A percentile compares a stretch with the other conserved stretches of the same genome.
These are phyloP conservation scores for Chrysochloris asiatica DNA, from an alignment of 2,113 vertebrate species.

Conservation along the genomic window DNA sequence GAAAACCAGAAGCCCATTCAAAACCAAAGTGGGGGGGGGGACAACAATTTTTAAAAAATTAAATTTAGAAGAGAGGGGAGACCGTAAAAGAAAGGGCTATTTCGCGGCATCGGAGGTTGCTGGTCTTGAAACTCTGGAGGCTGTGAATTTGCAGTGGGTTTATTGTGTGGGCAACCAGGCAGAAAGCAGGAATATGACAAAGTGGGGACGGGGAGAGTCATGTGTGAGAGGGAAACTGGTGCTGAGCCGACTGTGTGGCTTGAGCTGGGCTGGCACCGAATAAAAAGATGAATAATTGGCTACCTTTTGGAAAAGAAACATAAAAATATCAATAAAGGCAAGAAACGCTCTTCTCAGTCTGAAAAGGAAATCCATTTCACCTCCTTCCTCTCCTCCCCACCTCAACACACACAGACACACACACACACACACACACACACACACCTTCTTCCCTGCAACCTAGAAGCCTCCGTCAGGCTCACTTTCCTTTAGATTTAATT, in stretches of 20 bases:
- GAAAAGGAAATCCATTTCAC: constrained; percentile 53
- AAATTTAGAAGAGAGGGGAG: background rate
- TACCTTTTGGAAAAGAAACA: constrained; percentile 50
- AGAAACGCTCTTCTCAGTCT: constrained; percentile 36
- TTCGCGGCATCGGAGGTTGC: background rate
- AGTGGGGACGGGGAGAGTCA: constrained; percentile 35
- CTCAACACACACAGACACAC: background rate
- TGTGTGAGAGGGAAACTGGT: constrained; percentile 44
- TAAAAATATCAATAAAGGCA: constrained; percentile 53
- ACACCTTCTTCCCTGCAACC: constrained; percentile 42
- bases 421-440: constrained; percentile 30
- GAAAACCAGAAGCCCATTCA: background rate
- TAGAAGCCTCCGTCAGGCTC: constrained; percentile 66
- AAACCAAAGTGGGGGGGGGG: background rate
- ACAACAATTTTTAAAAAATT: background rate
- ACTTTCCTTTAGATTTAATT: constrained; percentile 76
- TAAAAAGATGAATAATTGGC: constrained; percentile 55
- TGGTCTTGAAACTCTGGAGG: constrained; percentile 29
- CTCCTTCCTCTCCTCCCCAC: constrained; percentile 32
- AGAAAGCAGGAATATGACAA: constrained; percentile 52
- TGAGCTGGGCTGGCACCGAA: constrained; percentile 45
- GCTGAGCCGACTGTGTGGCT: constrained; percentile 46
- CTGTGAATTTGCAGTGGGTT: constrained; percentile 21
- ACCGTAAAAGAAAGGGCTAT: background rate
- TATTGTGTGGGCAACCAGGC: constrained; percentile 55